Percentiles rank a stretch among this genome's conserved stretches.
Evolutionary conservation across 2,888 invertebrate genomes (phyloP).

Genomic region (Heteromurus nitidus): DNA sequence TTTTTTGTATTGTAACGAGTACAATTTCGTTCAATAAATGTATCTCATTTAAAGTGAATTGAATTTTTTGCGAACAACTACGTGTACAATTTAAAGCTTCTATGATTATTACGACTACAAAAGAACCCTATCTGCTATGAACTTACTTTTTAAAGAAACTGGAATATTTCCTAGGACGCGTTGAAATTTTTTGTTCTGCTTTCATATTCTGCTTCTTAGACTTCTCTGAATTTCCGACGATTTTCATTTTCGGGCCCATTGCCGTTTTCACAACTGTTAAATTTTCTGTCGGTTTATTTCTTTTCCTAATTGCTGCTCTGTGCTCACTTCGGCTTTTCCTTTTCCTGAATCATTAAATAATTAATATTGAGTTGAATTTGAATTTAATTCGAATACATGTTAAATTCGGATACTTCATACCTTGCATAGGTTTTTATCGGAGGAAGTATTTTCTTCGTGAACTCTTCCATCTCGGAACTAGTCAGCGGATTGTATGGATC

Average conservation of each 20-base stretch:
- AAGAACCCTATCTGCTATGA: not conserved
- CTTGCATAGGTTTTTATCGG: conserved; percentile 32
- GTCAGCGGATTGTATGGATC: conserved; percentile 35
- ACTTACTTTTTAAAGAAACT: too few species aligned
- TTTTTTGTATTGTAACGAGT: conserved; percentile 26
- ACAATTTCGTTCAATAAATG: conserved; percentile 16
- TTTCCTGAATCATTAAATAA: too few species aligned
- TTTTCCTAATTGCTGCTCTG: not conserved
- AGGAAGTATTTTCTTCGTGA: conserved; percentile 25
- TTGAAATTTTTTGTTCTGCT: too few species aligned
- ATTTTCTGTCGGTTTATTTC: not conserved
- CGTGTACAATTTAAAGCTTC: not conserved
- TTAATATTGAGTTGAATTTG: too few species aligned
- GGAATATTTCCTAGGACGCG: not conserved
- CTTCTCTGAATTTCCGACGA: too few species aligned
- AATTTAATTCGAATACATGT: too few species aligned
- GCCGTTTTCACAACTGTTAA: too few species aligned
- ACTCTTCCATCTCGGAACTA: conserved; percentile 29
- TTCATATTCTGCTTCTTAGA: too few species aligned
- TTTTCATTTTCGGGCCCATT: too few species aligned
- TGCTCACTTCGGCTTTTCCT: not conserved
- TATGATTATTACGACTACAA: not conserved
- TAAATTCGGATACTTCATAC: too few species aligned
- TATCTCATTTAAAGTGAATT: not conserved
- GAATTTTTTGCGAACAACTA: not conserved